Evolutionary conservation across 2,888 invertebrate genomes (phyloP), one percentile per base, ranked within the genome.

Genomic region (Apamea sordens): DNA sequence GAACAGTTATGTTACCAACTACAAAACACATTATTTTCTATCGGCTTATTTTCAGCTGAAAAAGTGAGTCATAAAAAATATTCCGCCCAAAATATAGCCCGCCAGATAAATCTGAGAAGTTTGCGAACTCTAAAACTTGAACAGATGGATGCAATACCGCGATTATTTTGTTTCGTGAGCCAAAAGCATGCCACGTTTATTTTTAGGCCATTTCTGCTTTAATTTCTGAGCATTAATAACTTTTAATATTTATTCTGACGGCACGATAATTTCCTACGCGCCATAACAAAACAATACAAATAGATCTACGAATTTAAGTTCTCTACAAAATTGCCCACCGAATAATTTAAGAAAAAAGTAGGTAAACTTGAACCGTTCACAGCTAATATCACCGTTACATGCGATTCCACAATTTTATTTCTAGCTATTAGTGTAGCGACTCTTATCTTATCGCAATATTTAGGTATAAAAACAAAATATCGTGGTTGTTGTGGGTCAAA

Each of bases 331-430:
- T 93, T 91, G 88, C 92, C 91, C 85, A 89, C 90, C 90, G 88
- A 90, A 92, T 93, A 93, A 94, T 93, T 93, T 92, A 91, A 93
- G 93, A 93, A 95, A 94, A 93, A 94, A 93, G 91, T 93, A 92
- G 92, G 93, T 92, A 95, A 95, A 95, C 93, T 95, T 94, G 92
- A 93, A 94, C 91, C 90, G 92, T 94, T 94, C 95, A 94, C 94
- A 92, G 95, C 93, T 96, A 96, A 96, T 96, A 95, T 93, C 95
- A 94, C 94, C 93, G 93, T 95, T 95, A 95, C 96, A 96, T 96
- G 96, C 96, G 94, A 96, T 96, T 94, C 93, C 92, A 95, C 95
- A 95, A 96, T 96, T 96, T 96, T 94, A 96, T 96, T 96, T 93
- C 93, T 89, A 92, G 94, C 94, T 95, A 95, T 95, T 95, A 95